A percentile compares a stretch with the other conserved stretches of the same genome.
These are phyloP conservation scores for Heloderma charlesbogerti DNA, from an alignment of 2,113 vertebrate genomes.

Conservation along the genomic window DNA sequence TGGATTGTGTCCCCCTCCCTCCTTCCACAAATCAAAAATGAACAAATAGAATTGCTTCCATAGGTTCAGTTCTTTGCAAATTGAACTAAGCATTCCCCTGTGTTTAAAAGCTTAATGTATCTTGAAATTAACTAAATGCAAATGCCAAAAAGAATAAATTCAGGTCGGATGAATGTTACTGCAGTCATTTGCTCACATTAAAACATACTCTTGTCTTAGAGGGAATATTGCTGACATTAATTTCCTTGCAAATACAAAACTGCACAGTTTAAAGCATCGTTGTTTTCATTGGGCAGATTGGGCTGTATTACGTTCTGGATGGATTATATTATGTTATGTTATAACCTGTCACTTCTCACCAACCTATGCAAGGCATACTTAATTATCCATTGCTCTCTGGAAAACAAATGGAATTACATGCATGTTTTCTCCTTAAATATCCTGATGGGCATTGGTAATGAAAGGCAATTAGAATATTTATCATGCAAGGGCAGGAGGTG, in stretches of 20 bases:
- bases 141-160: neutral
- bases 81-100: neutral
- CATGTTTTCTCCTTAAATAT: constrained; percentile 30
- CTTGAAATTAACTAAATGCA: neutral
- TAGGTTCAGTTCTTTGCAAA: neutral
- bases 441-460: constrained; percentile 27
- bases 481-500: neutral
- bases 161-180: neutral
- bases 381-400: constrained; percentile 22
- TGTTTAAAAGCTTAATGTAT: neutral
- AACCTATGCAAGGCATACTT: constrained; percentile 36
- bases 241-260: neutral
- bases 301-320: neutral
- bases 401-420: constrained; percentile 32
- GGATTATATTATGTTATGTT: neutral
- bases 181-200: neutral
- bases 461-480: constrained; percentile 29
- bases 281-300: neutral
- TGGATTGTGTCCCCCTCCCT: neutral
- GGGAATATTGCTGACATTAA: neutral
- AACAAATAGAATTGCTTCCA: neutral
- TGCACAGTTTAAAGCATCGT: neutral
- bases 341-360: neutral
- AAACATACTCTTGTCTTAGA: neutral
- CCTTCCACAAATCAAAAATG: neutral